Base-by-base conservation (phyloP, 2,113 vertebrate genomes). In the Thinocorus orbignyianus region DNA sequence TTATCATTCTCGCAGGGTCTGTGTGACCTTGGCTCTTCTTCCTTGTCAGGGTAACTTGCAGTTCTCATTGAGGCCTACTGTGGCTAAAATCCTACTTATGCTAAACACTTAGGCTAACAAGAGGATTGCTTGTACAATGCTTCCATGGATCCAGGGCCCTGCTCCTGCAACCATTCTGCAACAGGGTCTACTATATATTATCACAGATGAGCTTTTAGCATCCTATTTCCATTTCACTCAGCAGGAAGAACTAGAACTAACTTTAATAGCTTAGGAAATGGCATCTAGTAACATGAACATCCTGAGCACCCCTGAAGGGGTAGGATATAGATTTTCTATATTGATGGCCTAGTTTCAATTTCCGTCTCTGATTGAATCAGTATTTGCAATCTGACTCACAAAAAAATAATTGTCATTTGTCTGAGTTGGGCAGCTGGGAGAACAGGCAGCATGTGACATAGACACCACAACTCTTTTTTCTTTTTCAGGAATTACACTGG, bases 121-220 rank as follows among this genome's bases (percentile, higher is more conserved):
- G n/a, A n/a, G n/a, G n/a, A n/a, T n/a, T n/a, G n/a, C n/a, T n/a
- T n/a, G n/a, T n/a, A n/a, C n/a, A n/a, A n/a, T n/a, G n/a, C n/a
- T n/a, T n/a, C n/a, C n/a, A n/a, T n/a, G n/a, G n/a, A n/a, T n/a
- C n/a, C n/a, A n/a, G n/a, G n/a, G n/a, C n/a, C n/a, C n/a, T n/a
- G n/a, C n/a, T n/a, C n/a, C n/a, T n/a, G n/a, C n/a, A n/a, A n/a
- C n/a, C n/a, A n/a, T n/a, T n/a, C n/a, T n/a, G n/a, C n/a, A n/a
- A n/a, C n/a, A n/a, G n/a, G n/a, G n/a, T 35, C n/a, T 72, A 11
- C 23, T n/a, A 33, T 0, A 0, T 7, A 9, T 19, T 41, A 11
- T 25, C n/a, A 16, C 11, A 37, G 28, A 23, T 41, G n/a, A 92
- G 3, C 6, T 66, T 74, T 13, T 54, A 73, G 35, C 30, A 48